Evolutionary conservation across 2,888 invertebrate genomes (phyloP).

Genomic region (Troglohyphantes excavatus): DNA sequence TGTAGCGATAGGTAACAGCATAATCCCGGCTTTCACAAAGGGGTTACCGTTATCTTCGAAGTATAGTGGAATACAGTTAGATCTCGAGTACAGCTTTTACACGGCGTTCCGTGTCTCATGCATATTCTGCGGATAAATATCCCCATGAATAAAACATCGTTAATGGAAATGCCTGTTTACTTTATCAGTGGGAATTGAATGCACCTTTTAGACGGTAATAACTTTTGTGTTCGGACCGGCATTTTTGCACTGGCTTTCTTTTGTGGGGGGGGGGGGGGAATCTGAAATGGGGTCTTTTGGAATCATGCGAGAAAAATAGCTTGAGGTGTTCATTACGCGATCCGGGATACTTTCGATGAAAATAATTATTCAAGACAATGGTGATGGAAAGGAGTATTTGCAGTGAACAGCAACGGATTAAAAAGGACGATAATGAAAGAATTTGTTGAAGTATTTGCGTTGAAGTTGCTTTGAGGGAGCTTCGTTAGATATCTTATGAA

Average conservation of each 20-base stretch:
- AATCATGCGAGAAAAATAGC: neutral
- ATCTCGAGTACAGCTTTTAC: neutral
- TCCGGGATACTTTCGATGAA: neutral
- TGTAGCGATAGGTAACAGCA: neutral
- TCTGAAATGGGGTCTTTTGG: neutral
- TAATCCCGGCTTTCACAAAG: neutral
- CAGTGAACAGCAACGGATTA: neutral
- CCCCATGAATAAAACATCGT: slow-evolving; percentile 14
- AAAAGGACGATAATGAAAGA: neutral
- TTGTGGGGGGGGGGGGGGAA: neutral
- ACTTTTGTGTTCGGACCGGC: neutral
- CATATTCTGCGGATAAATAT: neutral
- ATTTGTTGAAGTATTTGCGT: too few relatives aligned
- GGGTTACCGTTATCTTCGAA: neutral
- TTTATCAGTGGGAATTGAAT: slow-evolving; percentile 13
- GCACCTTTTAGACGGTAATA: neutral
- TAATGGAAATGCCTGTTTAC: neutral
- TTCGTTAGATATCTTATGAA: too few relatives aligned
- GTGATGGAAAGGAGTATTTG: neutral
- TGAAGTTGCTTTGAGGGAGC: too few relatives aligned
- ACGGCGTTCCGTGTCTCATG: neutral
- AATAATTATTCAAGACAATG: neutral
- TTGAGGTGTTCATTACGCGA: neutral
- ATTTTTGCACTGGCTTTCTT: neutral
- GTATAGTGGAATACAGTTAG: neutral